These are phyloP conservation scores for Patella caerulea DNA, from an alignment of 2,888 invertebrate species.

Conservation along the genomic window DNA sequence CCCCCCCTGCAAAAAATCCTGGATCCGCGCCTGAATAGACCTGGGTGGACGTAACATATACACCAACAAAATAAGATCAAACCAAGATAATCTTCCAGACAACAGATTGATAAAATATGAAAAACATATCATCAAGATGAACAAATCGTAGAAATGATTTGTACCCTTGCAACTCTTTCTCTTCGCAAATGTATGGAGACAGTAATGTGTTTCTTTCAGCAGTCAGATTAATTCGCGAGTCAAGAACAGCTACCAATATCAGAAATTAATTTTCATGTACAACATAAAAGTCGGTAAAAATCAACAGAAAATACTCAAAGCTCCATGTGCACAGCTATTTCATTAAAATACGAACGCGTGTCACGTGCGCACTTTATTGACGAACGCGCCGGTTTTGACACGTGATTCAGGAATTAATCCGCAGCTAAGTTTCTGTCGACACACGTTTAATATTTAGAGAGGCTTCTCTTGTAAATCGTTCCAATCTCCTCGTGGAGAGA, in stretches of 20 bases:
- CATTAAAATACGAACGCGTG: not conserved
- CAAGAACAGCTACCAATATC: not conserved
- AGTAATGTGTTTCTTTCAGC: no score
- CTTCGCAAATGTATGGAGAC: no score
- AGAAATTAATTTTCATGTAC: slow-evolving; percentile 5
- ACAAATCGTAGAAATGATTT: no score
- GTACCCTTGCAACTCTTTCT: no score
- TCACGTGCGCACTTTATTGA: slow-evolving; percentile 4
- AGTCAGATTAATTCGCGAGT: no score
- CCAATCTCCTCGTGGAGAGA: not conserved
- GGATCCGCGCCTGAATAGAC: no score
- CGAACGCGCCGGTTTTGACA: not conserved
- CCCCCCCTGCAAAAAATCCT: no score
- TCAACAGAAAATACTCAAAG: not conserved
- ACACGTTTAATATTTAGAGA: slow-evolving; percentile 7
- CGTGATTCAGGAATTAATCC: not conserved
- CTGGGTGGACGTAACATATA: no score
- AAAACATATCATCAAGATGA: no score
- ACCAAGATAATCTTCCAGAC: no score
- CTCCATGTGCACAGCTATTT: slow-evolving; percentile 5
- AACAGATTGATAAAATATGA: no score
- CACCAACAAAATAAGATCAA: no score
- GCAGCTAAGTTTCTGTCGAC: not conserved
- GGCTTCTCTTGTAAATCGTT: slow-evolving; percentile 10
- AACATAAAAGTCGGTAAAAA: not conserved